These are phyloP conservation scores for Malurus splendens DNA, from an alignment of 2,797 vertebrate species.

Conservation along the genomic window DNA sequence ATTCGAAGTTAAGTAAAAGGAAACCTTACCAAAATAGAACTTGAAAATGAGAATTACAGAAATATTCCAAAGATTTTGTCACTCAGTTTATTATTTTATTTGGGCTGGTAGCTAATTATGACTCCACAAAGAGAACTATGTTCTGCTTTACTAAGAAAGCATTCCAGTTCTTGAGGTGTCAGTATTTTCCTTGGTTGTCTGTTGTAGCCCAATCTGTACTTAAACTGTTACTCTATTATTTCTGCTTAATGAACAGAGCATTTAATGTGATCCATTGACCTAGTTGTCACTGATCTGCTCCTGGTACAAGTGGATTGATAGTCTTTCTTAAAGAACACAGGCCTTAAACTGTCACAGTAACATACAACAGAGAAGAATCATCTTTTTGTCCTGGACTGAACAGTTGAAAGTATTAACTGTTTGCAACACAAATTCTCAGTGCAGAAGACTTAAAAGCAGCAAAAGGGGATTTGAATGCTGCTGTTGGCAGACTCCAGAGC, in stretches of 20 bases:
- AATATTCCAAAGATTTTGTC: neutral
- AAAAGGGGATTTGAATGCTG: neutral
- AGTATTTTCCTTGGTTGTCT: neutral
- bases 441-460: neutral
- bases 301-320: slow-evolving; percentile 24
- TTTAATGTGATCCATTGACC: neutral
- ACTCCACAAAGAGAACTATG: neutral
- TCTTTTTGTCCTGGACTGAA: neutral
- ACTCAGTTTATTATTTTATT: neutral
- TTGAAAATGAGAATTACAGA: neutral
- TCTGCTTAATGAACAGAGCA: neutral
- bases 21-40: neutral
- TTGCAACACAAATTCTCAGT: neutral
- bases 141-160: neutral
- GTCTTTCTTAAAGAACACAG: neutral
- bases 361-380: neutral
- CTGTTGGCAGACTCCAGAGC: neutral
- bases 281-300: neutral
- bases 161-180: neutral
- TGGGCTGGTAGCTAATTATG: neutral
- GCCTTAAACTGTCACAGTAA: neutral
- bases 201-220: neutral
- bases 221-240: neutral
- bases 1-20: neutral
- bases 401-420: slow-evolving; percentile 5